A percentile compares a stretch with the other conserved stretches of the same genome.
phyloP scores from a whole-genome alignment of 2,888 invertebrate genomes.

The Ormyrus pomaceus region DNA sequence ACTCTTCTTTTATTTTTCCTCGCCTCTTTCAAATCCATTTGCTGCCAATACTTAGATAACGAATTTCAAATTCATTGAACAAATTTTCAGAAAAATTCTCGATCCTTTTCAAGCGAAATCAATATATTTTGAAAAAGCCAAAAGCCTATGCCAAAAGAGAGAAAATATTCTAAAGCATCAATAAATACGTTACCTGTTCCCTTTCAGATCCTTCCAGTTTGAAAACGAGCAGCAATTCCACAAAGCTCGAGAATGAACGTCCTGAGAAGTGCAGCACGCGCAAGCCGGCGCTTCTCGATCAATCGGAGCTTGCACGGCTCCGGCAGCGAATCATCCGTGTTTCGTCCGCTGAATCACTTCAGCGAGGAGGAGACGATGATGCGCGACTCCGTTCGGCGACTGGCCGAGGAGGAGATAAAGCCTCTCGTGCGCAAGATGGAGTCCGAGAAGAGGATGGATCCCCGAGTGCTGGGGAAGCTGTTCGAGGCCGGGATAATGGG shows the following conservation, averaged over 20 bases:
- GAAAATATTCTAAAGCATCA: background rate
- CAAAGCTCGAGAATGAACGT: background rate
- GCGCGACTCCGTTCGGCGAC: conserved; percentile 59
- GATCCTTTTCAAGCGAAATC: background rate
- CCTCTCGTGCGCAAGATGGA: conserved; percentile 97
- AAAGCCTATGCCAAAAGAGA: background rate
- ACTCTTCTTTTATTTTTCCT: background rate
- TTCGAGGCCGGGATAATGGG: conserved; percentile 98
- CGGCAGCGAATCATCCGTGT: background rate
- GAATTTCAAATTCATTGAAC: too few species aligned
- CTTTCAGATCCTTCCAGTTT: too few species aligned
- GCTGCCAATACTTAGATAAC: too few species aligned
- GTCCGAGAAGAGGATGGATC: conserved; percentile 87
- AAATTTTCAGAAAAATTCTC: too few species aligned
- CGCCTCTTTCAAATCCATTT: too few species aligned
- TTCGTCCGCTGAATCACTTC: background rate
- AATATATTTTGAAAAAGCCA: background rate
- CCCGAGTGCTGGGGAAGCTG: conserved; percentile 84
- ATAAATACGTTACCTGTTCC: too few species aligned
- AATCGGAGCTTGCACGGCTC: too few species aligned
- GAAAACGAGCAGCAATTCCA: too few species aligned
- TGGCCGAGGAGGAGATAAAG: conserved; percentile 91
- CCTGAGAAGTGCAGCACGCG: background rate
- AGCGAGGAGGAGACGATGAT: conserved; percentile 22
- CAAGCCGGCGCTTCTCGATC: too few species aligned